Percentiles rank a stretch among this genome's conserved stretches.
phyloP scores from a whole-genome alignment of 2,797 vertebrate species.

The Platyrinchus mystaceus region DNA sequence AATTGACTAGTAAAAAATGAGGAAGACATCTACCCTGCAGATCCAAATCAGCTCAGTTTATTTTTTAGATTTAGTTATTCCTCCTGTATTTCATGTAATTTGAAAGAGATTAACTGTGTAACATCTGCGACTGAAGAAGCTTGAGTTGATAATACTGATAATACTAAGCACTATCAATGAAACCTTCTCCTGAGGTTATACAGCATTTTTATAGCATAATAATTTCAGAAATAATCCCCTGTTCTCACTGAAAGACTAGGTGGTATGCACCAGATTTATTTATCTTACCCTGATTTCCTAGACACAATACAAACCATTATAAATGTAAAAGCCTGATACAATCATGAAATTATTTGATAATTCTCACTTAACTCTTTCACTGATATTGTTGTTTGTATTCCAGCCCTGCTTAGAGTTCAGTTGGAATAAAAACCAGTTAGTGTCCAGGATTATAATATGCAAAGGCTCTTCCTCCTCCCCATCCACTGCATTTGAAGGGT shows the following conservation, averaged over 20 bases:
- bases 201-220: neutral
- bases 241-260: neutral
- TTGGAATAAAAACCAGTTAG: neutral
- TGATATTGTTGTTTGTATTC: neutral
- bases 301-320: neutral
- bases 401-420: neutral
- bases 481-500: neutral
- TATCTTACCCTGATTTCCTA: neutral
- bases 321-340: neutral
- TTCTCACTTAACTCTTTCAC: neutral
- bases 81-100: neutral
- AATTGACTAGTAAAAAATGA: neutral
- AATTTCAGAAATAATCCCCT: neutral
- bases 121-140: neutral
- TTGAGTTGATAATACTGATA: neutral
- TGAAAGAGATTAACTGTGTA: neutral
- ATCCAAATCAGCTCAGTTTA: neutral
- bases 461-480: neutral
- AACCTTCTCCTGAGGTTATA: neutral
- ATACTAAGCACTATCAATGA: neutral
- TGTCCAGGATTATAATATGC: neutral
- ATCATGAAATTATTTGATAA: neutral
- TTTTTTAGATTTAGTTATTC: slow-evolving; percentile 8
- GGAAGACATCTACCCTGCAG: neutral
- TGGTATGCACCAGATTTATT: neutral